Evolutionary conservation across 2,113 vertebrate genomes (phyloP).

Genomic region (Chelonoidis abingdonii): DNA sequence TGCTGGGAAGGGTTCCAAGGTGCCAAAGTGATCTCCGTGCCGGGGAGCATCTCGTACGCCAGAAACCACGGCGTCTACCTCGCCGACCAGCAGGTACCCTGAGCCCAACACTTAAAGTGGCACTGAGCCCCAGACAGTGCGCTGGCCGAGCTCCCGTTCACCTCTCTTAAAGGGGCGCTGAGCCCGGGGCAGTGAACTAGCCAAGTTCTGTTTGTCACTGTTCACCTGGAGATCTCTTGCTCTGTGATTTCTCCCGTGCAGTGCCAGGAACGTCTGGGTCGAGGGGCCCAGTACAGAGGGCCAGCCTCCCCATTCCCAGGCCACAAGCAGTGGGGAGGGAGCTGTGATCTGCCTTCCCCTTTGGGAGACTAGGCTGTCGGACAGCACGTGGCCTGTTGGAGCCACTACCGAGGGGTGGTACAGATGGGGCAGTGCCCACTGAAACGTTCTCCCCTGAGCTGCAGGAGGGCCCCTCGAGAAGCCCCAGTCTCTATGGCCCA

Average conservation of each 20-base stretch:
- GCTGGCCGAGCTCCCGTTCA: no score
- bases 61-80: constrained; percentile 91
- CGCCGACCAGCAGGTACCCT: constrained; percentile 79
- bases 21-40: constrained; percentile 87
- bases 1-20: constrained; percentile 88
- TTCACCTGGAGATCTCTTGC: background rate
- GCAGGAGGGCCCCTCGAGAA: background rate
- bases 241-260: background rate
- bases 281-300: background rate
- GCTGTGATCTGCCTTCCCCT: background rate
- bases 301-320: background rate
- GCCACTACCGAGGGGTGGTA: background rate
- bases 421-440: background rate
- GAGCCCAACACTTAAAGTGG: background rate
- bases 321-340: background rate
- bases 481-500: background rate
- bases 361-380: background rate
- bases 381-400: background rate
- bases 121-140: no score
- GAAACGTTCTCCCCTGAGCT: no score
- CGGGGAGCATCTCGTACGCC: constrained; percentile 85
- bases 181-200: background rate
- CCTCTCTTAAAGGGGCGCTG: background rate
- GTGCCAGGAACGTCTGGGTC: background rate
- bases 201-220: background rate